Conservation (phyloP, 23 tunicate genomes). For the Styela plicata region DNA sequence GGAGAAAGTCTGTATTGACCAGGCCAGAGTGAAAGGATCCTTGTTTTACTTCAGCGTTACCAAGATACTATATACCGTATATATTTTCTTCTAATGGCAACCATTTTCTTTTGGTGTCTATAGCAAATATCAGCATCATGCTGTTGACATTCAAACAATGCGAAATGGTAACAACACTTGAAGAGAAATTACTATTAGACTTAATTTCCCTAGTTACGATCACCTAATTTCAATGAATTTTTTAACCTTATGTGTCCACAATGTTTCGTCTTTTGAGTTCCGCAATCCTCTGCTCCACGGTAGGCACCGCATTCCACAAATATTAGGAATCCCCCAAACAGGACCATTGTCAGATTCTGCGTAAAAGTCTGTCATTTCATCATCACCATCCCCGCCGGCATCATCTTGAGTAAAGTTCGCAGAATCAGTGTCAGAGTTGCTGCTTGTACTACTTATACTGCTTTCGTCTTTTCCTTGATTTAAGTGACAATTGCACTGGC, state of each 20-base stretch:
- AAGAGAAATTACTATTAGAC: too few species aligned
- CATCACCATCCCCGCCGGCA: constrained; percentile 56
- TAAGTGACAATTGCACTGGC: constrained; percentile 6
- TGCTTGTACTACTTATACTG: constrained; percentile 24
- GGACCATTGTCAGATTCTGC: constrained; percentile 55
- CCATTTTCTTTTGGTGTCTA: too few species aligned
- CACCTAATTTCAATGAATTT: too few species aligned
- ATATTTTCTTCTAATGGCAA: too few species aligned
- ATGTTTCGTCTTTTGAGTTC: not conserved
- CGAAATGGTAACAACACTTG: too few species aligned
- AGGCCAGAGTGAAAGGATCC: too few species aligned
- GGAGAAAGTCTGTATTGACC: too few species aligned
- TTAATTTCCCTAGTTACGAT: too few species aligned
- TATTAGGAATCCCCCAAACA: constrained; percentile 60
- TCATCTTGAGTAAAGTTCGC: constrained; percentile 33
- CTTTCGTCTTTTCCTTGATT: constrained; percentile 5
- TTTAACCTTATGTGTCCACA: constrained; percentile 8
- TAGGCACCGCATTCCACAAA: constrained; percentile 28
- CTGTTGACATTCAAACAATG: too few species aligned
- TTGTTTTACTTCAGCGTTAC: too few species aligned
- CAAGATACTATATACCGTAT: too few species aligned
- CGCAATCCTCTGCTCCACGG: not conserved
- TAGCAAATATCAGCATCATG: too few species aligned
- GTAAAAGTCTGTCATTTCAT: constrained; percentile 84
- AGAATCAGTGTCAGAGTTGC: constrained; percentile 36